Base-by-base conservation (phyloP, 2,797 vertebrate species). In the Pipistrellus pygmaeus region DNA sequence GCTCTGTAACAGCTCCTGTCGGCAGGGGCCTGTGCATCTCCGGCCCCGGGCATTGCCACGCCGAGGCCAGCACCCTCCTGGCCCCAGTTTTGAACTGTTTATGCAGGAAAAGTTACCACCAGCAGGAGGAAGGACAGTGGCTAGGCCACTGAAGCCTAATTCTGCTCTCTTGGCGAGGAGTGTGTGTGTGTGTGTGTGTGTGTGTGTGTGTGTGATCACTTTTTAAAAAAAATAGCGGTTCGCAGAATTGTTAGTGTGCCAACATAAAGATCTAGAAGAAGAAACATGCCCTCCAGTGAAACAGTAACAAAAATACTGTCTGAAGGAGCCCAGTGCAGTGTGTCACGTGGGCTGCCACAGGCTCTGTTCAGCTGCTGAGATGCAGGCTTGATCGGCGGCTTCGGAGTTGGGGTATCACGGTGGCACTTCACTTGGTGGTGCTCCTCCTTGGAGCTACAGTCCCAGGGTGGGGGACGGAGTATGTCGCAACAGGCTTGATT, bases 81-180 rank as follows among this genome's bases (percentile, higher is more conserved):
- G 77, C 23, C 88, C 90, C 96, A 93, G 30, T 94, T 96, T 93
- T 96, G 8, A 97, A 87, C 94, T 96, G 78, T 51, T n/a, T 94
- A 90, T 75, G 12, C 73, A 25, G 76, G 82, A 41, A 51, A 92
- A 66, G 6, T 83, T 57, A 68, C 27, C 57, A 68, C 66, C 14
- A 38, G 71, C 20, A 93, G 85, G 97, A 95, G 44, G 57, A 92
- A 92, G 94, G 82, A 91, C 94, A 96, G 96, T 90, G 94, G 86
- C 80, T 90, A 87, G 76, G 85, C 85, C 88, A 91, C 85, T 80
- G 82, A 97, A 96, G 81, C 77, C 3, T 69, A 4, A 44, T 73
- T 78, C 20, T 62, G 3, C 84, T 82, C 44, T 41, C 35, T 57
- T 76, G 17, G 25, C 73, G 77, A 84, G 25, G 62, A 25, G n/a